Conservation (phyloP, 2,888 invertebrate genomes). For the Cantharis lateralis region DNA sequence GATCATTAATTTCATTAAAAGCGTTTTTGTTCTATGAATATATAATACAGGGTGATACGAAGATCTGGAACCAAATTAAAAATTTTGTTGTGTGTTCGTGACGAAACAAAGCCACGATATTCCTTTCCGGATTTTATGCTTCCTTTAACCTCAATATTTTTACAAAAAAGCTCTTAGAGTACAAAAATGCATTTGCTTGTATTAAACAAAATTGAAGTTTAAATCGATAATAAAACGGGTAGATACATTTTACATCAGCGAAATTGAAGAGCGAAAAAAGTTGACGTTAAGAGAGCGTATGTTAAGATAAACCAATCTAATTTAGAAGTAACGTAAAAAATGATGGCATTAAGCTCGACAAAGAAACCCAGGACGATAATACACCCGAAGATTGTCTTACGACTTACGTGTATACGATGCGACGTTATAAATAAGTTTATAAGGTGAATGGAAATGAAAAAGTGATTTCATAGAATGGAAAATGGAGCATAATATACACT, state of each 20-base stretch:
- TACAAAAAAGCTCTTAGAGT: background rate
- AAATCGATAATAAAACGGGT: background rate
- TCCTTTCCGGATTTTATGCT: background rate
- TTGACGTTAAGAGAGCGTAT: background rate
- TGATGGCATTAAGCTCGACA: background rate
- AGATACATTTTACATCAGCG: background rate
- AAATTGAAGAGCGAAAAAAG: background rate
- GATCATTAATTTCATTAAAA: background rate
- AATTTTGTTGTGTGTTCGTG: background rate
- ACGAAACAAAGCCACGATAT: background rate
- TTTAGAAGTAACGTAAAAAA: background rate
- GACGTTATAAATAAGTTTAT: background rate
- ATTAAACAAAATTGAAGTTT: background rate
- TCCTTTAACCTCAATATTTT: background rate
- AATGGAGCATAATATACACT: background rate
- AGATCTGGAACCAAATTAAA: background rate
- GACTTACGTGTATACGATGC: background rate
- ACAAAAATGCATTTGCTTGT: background rate
- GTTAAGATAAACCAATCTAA: background rate
- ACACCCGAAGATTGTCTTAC: background rate
- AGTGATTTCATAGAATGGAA: background rate
- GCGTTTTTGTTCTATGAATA: background rate
- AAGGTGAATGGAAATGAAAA: background rate
- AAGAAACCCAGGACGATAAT: background rate
- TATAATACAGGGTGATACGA: background rate